A percentile compares a stretch with the other conserved stretches of the same genome.
Evolutionary conservation across 2,113 vertebrate species (phyloP).

Genomic region (Xenus cinereus): DNA sequence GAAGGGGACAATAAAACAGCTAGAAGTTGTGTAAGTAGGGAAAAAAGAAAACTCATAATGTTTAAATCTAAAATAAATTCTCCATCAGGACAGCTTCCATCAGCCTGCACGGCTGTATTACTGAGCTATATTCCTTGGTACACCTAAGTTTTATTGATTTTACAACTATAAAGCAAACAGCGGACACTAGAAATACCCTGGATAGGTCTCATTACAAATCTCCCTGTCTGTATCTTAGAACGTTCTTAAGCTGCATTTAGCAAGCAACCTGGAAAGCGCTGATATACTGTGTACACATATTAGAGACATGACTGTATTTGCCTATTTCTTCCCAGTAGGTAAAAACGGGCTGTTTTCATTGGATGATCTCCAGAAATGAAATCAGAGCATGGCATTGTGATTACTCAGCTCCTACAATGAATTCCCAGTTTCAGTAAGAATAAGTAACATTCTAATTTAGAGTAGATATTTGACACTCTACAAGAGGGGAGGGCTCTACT

Average conservation of each 20-base stretch:
- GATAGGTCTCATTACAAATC: constrained; percentile 42
- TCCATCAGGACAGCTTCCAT: not conserved
- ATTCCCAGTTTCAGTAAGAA: constrained; percentile 59
- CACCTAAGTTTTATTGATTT: constrained; percentile 41
- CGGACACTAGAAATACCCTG: not conserved
- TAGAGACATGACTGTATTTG: constrained; percentile 53
- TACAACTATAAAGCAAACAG: constrained; percentile 23
- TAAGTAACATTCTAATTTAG: constrained; percentile 57
- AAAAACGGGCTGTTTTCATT: constrained; percentile 49
- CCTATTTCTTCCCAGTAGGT: constrained; percentile 63
- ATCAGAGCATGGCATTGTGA: constrained; percentile 58
- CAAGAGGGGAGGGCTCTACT: not conserved
- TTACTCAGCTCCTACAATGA: constrained; percentile 50
- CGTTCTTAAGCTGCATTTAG: constrained; percentile 51
- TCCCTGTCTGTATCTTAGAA: constrained; percentile 9
- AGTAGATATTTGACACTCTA: constrained; percentile 24
- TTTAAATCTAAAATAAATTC: constrained; percentile 17
- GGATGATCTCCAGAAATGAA: constrained; percentile 53
- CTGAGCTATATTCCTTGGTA: not conserved
- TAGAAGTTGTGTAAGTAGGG: not conserved
- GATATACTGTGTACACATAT: constrained; percentile 50
- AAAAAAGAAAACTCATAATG: not conserved
- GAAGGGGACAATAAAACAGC: not conserved
- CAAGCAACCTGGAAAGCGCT: constrained; percentile 41
- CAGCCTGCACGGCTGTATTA: not conserved